Evolutionary conservation across 2,113 vertebrate genomes (phyloP), one percentile per base, ranked within the genome.

Genomic region (Nerophis ophidion): DNA sequence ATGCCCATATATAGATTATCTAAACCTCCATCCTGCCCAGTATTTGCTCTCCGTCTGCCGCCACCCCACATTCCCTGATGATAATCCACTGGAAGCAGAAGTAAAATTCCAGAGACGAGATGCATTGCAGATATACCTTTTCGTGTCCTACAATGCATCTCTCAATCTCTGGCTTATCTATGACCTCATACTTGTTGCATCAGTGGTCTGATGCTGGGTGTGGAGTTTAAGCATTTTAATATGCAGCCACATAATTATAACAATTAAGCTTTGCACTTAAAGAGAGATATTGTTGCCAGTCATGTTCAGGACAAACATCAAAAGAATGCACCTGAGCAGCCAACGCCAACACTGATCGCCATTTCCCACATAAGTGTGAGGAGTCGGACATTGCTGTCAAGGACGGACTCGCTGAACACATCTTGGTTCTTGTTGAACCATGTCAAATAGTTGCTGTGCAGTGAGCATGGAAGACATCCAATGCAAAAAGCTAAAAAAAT

Each of bases 351-450:
- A 59, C 51, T 67, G 48, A 50, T 19, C 68, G 64, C 42, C 61
- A 66, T 65, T 55, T 73, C 59, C 42, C 68, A 70, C 26, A 15
- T 17, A 10, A 34, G 49, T 62, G 72, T 48, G 44, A 74, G 47
- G 48, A 72, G 64, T 63, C 36, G 2, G 38, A 67, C 38, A 51
- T 40, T 16, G 42, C 35, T 42, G 26, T 35, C 44, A 61, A 11
- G 50, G 38, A 35, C 42, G 48, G 57, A 12, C 40, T 53, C 19
- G n/a, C 16, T 42, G 56, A 11, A 58, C 56, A n/a, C 9, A 59
- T 42, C 12, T 59, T 38, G 60, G 48, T 35, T 58, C 34, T 9
- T 16, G 10, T 10, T 42, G n/a, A 44, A n/a, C 33, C 19, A 36
- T 15, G 47, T 13, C 1, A 64, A 44, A 17, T 56, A 33, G 3